These are phyloP conservation scores for Drosophila eugracilis DNA, from an alignment of 1,140 invertebrate genomes.

Conservation along the genomic window DNA sequence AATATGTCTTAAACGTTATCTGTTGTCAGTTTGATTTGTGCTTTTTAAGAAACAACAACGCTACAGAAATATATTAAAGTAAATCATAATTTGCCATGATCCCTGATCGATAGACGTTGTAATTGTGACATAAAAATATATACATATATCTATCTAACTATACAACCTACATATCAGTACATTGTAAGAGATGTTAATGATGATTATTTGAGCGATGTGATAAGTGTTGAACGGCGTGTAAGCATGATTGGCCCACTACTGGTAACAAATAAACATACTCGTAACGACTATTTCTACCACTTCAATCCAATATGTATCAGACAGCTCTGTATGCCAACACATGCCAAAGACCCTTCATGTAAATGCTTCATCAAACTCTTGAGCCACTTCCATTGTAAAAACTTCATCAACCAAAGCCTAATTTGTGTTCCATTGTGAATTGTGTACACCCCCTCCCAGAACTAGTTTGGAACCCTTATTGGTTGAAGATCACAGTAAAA, in stretches of 20 bases:
- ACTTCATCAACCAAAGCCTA: conserved; percentile 56
- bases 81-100: conserved; percentile 67
- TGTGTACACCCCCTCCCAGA: conserved; percentile 2
- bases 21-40: conserved; percentile 72
- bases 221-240: conserved; percentile 75
- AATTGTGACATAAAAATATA: conserved; percentile 55
- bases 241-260: conserved; percentile 85
- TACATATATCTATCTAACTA: conserved; percentile 21
- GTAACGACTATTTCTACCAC: conserved; percentile 47
- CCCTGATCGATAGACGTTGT: conserved; percentile 63
- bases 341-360: conserved; percentile 45
- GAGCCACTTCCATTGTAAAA: conserved; percentile 66
- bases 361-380: conserved; percentile 39
- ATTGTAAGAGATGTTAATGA: conserved; percentile 43
- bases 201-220: conserved; percentile 76
- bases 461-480: conserved; percentile 18
- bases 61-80: conserved; percentile 38
- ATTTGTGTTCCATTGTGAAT: conserved; percentile 24
- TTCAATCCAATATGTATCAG: conserved; percentile 32
- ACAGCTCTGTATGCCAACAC: conserved; percentile 49
- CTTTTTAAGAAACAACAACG: conserved; percentile 52
- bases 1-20: conserved; percentile 51
- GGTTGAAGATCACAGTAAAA: conserved; percentile 3
- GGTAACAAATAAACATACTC: conserved; percentile 77
- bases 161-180: conserved; percentile 33